These are phyloP conservation scores for Agapostemon virescens DNA, from an alignment of 2,888 invertebrate genomes.

Conservation along the genomic window DNA sequence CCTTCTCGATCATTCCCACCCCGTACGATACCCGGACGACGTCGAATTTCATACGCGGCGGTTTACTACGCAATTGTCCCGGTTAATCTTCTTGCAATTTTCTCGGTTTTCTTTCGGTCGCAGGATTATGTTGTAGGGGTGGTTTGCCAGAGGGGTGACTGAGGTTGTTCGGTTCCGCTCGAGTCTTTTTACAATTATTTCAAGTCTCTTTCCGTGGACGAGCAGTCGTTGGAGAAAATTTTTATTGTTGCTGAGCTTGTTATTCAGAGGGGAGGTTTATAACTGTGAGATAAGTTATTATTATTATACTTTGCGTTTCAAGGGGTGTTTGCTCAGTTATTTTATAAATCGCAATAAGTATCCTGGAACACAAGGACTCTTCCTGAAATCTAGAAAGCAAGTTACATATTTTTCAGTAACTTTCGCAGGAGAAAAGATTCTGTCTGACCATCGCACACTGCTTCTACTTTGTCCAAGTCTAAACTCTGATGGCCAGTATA, in stretches of 20 bases:
- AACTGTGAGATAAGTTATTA: too few species aligned
- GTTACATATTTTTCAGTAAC: too few species aligned
- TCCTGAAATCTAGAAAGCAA: too few species aligned
- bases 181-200: neutral
- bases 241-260: neutral
- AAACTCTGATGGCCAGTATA: too few species aligned
- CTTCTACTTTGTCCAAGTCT: too few species aligned
- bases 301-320: too few species aligned
- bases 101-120: neutral
- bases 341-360: too few species aligned
- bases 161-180: neutral
- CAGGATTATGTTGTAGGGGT: neutral
- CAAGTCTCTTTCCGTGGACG: neutral
- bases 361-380: too few species aligned
- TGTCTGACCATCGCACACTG: too few species aligned
- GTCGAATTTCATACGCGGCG: neutral
- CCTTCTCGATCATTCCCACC: conserved; percentile 21
- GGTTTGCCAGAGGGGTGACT: neutral
- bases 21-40: neutral
- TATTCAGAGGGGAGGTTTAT: neutral
- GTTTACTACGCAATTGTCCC: neutral
- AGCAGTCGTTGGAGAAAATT: neutral
- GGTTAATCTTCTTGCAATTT: neutral
- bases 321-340: too few species aligned
- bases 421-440: too few species aligned